These are phyloP conservation scores for Drosophila subobscura DNA, from an alignment of 1,140 invertebrate genomes.

Conservation along the genomic window DNA sequence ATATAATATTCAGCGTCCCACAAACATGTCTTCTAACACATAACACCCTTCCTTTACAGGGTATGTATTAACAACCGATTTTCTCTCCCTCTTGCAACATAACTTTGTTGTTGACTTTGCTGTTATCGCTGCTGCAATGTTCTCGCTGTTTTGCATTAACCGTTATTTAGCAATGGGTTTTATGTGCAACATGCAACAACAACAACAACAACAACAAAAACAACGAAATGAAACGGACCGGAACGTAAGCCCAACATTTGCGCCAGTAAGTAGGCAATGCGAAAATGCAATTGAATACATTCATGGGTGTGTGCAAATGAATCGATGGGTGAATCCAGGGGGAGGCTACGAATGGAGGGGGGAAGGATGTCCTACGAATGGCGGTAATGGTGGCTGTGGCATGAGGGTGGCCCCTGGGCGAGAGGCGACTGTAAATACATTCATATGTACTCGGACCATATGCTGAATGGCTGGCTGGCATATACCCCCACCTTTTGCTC, in stretches of 20 bases:
- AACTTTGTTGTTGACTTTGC: constrained; percentile 17
- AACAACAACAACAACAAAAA: constrained; percentile 15
- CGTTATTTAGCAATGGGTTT: constrained; percentile 65
- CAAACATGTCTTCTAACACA: too few species aligned
- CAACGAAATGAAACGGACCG: background rate
- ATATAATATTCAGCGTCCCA: too few species aligned
- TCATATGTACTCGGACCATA: background rate
- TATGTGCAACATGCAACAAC: constrained; percentile 31
- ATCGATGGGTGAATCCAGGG: background rate
- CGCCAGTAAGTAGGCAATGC: constrained; percentile 54
- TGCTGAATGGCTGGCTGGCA: too few species aligned
- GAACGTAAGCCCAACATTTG: background rate
- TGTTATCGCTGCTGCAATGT: constrained; percentile 15
- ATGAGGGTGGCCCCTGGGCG: background rate
- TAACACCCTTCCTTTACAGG: too few species aligned
- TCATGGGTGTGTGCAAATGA: background rate
- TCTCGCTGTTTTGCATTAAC: constrained; percentile 61
- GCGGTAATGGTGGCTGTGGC: background rate
- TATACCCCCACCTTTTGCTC: background rate
- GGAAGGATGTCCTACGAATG: too few species aligned
- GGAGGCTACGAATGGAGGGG: background rate
- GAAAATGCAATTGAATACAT: constrained; percentile 48
- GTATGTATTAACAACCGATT: too few species aligned
- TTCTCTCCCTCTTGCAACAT: background rate
- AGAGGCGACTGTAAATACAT: background rate